A percentile compares a stretch with the other conserved stretches of the same genome.
phyloP scores from a whole-genome alignment of 2,888 invertebrate genomes.

The Drosophila subsilvestris region DNA sequence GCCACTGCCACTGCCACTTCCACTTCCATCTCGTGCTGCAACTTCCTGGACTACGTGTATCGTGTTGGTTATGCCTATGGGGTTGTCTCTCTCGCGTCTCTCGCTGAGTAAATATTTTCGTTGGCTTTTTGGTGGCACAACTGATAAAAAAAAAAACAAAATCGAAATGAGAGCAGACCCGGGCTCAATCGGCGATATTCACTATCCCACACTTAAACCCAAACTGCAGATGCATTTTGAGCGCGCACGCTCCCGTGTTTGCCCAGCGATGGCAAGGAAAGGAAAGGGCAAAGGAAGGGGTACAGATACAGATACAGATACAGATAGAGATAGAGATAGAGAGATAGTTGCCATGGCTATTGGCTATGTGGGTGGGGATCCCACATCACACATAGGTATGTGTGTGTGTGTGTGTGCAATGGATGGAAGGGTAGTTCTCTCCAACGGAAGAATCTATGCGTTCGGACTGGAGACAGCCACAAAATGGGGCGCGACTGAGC shows the following conservation, averaged over 20 bases:
- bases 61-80: slow-evolving; percentile 26
- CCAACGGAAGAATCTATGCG: slow-evolving; percentile 38
- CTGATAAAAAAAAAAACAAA: slow-evolving; percentile 46
- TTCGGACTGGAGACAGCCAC: slow-evolving; percentile 37
- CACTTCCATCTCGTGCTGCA: slow-evolving; percentile 25
- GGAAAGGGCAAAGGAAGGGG: not conserved
- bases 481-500: slow-evolving; percentile 40
- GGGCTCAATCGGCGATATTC: not conserved
- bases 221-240: slow-evolving; percentile 69
- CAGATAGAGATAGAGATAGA: slow-evolving; percentile 25
- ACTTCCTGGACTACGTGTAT: slow-evolving; percentile 31
- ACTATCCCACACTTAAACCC: slow-evolving; percentile 12
- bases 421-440: slow-evolving; percentile 37
- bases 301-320: slow-evolving; percentile 20
- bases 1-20: slow-evolving; percentile 25
- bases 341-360: slow-evolving; percentile 74
- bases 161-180: slow-evolving; percentile 33
- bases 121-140: slow-evolving; percentile 41
- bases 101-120: slow-evolving; percentile 62
- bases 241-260: slow-evolving; percentile 59
- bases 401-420: slow-evolving; percentile 42
- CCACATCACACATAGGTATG: not conserved
- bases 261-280: slow-evolving; percentile 15
- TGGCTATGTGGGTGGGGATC: slow-evolving; percentile 29
- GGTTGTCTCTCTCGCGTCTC: slow-evolving; percentile 25